A percentile compares a stretch with the other conserved stretches of the same genome.
phyloP scores from a whole-genome alignment of 53 echinoderm and acorn worm genomes.

The Stichopus horrens region DNA sequence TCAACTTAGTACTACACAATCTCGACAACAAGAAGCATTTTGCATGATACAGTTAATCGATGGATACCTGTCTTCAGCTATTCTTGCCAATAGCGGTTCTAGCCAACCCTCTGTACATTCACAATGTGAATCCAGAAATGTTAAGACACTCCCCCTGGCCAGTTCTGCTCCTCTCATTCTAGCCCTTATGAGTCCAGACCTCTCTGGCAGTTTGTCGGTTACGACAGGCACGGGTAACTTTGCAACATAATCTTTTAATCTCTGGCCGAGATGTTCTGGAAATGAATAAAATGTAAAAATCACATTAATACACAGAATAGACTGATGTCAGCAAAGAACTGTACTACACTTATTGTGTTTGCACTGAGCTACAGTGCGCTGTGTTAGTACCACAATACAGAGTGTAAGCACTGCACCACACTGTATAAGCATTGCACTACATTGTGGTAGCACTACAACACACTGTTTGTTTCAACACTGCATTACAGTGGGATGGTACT shows the following conservation, averaged over 20 bases:
- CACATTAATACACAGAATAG: slow-evolving; percentile 37
- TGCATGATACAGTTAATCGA: neutral
- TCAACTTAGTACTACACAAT: slow-evolving; percentile 2
- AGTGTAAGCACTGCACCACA: no score
- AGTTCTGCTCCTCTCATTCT: slow-evolving; percentile 82
- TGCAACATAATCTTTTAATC: slow-evolving; percentile 79
- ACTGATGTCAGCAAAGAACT: slow-evolving; percentile 74
- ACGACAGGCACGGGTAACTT: slow-evolving; percentile 75
- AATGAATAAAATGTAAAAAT: neutral
- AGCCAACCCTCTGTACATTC: slow-evolving; percentile 98
- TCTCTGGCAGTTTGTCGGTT: slow-evolving; percentile 79
- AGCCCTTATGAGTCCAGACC: slow-evolving; percentile 87
- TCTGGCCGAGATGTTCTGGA: slow-evolving; percentile 84
- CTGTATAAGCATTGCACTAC: no score
- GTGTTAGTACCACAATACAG: no score
- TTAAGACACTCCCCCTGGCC: slow-evolving; percentile 86
- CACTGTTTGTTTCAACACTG: no score
- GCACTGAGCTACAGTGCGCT: no score
- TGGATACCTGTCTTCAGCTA: slow-evolving; percentile 89
- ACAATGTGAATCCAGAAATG: slow-evolving; percentile 95
- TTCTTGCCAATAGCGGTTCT: slow-evolving; percentile 87
- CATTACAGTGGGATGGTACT: no score
- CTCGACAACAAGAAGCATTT: neutral
- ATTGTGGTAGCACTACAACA: no score
- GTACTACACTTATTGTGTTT: no score